Conservation (phyloP, 1,140 invertebrate genomes). For the Diabrotica virgifera region DNA sequence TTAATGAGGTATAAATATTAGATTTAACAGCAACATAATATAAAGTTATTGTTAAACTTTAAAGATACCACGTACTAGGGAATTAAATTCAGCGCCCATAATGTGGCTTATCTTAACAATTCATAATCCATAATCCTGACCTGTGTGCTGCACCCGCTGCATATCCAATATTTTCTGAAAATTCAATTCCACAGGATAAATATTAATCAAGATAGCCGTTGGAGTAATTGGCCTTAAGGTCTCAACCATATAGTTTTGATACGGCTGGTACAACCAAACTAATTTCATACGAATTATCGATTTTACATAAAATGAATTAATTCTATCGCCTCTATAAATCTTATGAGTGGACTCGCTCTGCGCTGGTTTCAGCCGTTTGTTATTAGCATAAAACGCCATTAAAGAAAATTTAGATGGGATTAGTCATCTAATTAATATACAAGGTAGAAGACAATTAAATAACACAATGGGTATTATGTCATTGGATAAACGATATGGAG, state of each 20-base stretch:
- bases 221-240: background rate
- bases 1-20: no score
- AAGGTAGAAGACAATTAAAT: no score
- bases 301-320: conserved; percentile 17
- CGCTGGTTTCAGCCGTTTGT: background rate
- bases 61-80: no score
- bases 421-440: no score
- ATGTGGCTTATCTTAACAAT: no score
- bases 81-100: no score
- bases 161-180: background rate
- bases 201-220: conserved; percentile 1
- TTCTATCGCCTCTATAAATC: conserved; percentile 16
- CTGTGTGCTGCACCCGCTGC: background rate
- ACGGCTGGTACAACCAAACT: conserved; percentile 10
- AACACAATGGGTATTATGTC: no score
- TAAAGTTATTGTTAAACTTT: no score
- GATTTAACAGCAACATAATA: no score
- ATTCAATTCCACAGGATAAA: conserved; percentile 2
- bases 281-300: conserved; percentile 17
- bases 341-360: background rate
- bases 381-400: conserved; percentile 7
- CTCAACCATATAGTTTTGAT: background rate
- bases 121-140: background rate
- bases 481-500: no score
- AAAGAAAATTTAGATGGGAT: conserved; percentile 12